A percentile compares a stretch with the other conserved stretches of the same genome.
Evolutionary conservation across 1,140 invertebrate genomes (phyloP).

Genomic region (Formica selysi): DNA sequence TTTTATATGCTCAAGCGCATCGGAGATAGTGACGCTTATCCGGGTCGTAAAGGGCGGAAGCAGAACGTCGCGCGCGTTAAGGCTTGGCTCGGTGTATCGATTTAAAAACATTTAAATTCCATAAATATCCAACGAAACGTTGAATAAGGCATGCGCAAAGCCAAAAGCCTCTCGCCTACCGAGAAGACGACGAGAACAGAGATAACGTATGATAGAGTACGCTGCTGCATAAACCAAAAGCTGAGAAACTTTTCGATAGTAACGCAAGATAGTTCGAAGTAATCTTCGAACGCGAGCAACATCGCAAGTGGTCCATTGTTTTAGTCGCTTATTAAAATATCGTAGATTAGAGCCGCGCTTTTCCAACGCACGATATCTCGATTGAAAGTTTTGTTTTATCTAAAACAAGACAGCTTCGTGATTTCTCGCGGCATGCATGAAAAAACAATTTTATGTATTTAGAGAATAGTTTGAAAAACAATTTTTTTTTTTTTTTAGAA

Average conservation of each 20-base stretch:
- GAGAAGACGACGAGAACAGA: slow-evolving; percentile 66
- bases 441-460: background rate
- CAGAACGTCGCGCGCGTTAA: slow-evolving; percentile 62
- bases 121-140: slow-evolving; percentile 78
- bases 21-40: slow-evolving; percentile 9
- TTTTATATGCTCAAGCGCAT: slow-evolving; percentile 4
- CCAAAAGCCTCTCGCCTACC: slow-evolving; percentile 55
- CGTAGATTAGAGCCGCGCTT: slow-evolving; percentile 29
- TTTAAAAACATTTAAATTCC: slow-evolving; percentile 80
- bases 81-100: slow-evolving; percentile 73
- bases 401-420: too few species aligned
- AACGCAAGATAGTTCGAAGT: slow-evolving; percentile 60
- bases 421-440: background rate
- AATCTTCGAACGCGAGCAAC: slow-evolving; percentile 63
- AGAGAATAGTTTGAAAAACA: background rate
- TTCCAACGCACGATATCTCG: background rate
- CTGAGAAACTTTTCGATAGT: slow-evolving; percentile 73
- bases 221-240: slow-evolving; percentile 76
- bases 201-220: slow-evolving; percentile 72
- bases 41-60: slow-evolving; percentile 63
- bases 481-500: too few species aligned
- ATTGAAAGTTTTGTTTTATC: background rate
- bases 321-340: slow-evolving; percentile 45
- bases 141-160: slow-evolving; percentile 77
- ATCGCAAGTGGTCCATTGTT: slow-evolving; percentile 15